phyloP scores from a whole-genome alignment of 2,797 vertebrate species.

The Muscicapa striata region DNA sequence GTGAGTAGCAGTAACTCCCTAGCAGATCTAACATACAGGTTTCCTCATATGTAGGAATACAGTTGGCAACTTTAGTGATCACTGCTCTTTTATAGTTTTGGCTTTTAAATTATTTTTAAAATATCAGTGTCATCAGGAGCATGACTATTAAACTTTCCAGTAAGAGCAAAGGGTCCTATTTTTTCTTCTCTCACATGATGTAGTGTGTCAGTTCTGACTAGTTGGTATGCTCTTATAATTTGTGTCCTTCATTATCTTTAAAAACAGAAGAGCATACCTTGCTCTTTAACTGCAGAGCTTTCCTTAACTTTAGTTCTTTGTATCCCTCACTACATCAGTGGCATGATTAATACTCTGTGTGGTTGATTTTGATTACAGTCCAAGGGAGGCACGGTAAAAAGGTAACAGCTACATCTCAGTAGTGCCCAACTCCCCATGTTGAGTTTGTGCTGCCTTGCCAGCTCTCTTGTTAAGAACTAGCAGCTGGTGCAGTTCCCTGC shows the following conservation, averaged over 20 bases:
- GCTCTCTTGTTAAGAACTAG: not conserved
- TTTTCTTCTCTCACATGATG: not conserved
- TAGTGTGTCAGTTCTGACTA: not conserved
- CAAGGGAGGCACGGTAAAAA: not conserved
- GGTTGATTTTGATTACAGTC: not conserved
- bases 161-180: not conserved
- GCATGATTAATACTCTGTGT: not conserved
- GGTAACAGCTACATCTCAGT: not conserved
- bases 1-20: not conserved
- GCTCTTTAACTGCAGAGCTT: not conserved
- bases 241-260: not conserved
- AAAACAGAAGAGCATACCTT: not conserved
- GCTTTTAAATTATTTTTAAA: not conserved
- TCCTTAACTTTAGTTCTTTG: not conserved
- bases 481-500: not conserved
- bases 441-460: not conserved
- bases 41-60: not conserved
- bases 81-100: not conserved
- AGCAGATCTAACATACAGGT: rapidly evolving
- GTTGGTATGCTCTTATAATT: not conserved
- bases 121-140: not conserved
- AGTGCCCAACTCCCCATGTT: not conserved
- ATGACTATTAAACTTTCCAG: not conserved
- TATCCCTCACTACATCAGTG: not conserved
- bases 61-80: not conserved